phyloP scores from a whole-genome alignment of 2,797 vertebrate genomes.

The Gobionotothen gibberifrons region DNA sequence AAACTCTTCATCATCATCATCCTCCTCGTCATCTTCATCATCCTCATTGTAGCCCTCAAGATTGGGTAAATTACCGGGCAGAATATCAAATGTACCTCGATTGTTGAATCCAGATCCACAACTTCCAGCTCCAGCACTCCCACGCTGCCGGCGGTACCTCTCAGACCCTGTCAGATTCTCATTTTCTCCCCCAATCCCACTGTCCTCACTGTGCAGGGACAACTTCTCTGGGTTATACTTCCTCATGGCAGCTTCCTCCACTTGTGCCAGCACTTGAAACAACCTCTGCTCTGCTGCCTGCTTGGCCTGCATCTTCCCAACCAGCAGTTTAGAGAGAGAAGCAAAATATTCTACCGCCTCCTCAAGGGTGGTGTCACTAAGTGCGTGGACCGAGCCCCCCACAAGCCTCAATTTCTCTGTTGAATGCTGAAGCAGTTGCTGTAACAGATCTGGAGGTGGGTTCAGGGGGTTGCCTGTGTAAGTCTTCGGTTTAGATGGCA shows the following conservation, averaged over 20 bases:
- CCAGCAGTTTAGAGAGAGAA: conserved; percentile 81
- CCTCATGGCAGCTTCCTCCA: conserved; percentile 83
- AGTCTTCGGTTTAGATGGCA: conserved; percentile 36
- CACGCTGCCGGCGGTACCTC: conserved; percentile 62
- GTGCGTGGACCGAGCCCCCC: conserved; percentile 76
- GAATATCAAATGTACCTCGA: conserved; percentile 35
- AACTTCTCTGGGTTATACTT: conserved; percentile 80
- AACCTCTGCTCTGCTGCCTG: conserved; percentile 83
- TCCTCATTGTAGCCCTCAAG: conserved; percentile 55
- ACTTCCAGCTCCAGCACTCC: conserved; percentile 72
- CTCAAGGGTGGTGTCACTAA: conserved; percentile 84
- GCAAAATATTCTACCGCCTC: conserved; percentile 85
- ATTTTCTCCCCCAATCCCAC: conserved; percentile 91
- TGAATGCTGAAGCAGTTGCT: conserved; percentile 90
- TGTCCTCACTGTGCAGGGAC: conserved; percentile 93
- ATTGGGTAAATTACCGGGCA: conserved; percentile 53
- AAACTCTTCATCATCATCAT: conserved; percentile 72
- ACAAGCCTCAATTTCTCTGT: conserved; percentile 87
- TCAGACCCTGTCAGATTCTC: conserved; percentile 85
- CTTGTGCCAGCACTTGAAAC: conserved; percentile 75
- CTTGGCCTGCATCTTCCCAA: conserved; percentile 85
- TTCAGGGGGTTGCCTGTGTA: conserved; percentile 48
- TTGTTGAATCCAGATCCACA: conserved; percentile 63
- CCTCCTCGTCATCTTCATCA: conserved; percentile 57
- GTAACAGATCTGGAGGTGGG: conserved; percentile 89